These are phyloP conservation scores for Forbesichthys papilliferus DNA, from an alignment of 2,113 vertebrate genomes.

Conservation along the genomic window DNA sequence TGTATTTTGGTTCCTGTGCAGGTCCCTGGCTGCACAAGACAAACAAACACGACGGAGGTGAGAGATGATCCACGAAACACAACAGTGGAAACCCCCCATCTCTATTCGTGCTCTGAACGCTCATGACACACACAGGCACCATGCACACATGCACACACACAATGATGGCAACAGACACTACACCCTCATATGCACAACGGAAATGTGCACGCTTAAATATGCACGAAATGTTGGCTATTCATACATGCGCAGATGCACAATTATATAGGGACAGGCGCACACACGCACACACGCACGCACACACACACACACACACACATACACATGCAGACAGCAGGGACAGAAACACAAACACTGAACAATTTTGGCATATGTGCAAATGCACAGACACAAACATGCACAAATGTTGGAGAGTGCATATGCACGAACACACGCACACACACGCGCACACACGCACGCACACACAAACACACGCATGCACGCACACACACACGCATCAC, in stretches of 20 bases:
- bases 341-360: background rate
- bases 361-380: too few species aligned
- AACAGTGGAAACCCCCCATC: constrained; percentile 43
- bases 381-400: background rate
- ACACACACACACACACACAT: background rate
- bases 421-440: too few species aligned
- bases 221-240: too few species aligned
- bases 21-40: constrained; percentile 58
- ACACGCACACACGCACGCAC: background rate
- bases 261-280: background rate
- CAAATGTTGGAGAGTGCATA: too few species aligned
- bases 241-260: too few species aligned
- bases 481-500: constrained; percentile 6
- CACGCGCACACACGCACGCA: constrained; percentile 11
- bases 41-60: constrained; percentile 69
- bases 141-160: background rate
- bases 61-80: constrained; percentile 53
- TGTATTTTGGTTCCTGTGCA: constrained; percentile 23
- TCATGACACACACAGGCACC: constrained; percentile 1
- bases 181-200: constrained; percentile 41
- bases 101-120: constrained; percentile 10
- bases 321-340: background rate
- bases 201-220: too few species aligned
- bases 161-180: background rate
- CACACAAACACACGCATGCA: background rate